phyloP scores from a whole-genome alignment of 2,113 vertebrate species.

The Desmodus rotundus region DNA sequence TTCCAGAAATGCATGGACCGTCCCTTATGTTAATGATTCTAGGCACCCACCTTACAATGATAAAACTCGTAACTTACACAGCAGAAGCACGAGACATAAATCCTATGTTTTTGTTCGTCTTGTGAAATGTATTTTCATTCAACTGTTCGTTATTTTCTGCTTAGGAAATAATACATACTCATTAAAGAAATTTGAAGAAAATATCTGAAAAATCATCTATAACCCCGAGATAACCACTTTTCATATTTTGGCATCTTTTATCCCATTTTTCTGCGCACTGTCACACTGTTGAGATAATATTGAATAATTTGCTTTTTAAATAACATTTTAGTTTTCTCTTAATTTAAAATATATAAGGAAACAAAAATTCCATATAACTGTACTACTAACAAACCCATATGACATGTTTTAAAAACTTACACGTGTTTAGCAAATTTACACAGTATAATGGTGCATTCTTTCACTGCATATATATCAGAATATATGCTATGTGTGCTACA shows the following conservation, averaged over 20 bases:
- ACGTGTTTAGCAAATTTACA: neutral
- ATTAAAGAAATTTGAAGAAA: neutral
- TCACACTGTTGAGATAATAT: neutral
- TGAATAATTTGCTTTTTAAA: neutral
- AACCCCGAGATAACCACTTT: neutral
- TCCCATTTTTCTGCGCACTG: neutral
- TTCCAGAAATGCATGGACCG: neutral
- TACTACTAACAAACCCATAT: neutral
- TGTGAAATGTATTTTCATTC: neutral
- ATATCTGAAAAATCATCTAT: neutral
- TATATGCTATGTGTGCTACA: neutral
- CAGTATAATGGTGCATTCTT: neutral
- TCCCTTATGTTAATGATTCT: neutral
- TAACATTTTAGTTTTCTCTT: neutral
- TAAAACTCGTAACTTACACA: neutral
- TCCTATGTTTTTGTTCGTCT: neutral
- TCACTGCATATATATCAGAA: neutral
- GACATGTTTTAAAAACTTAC: neutral
- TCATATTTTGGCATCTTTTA: neutral
- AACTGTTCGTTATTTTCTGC: constrained; percentile 22
- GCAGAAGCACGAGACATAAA: neutral
- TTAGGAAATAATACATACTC: neutral
- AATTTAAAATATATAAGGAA: neutral
- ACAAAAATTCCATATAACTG: neutral
- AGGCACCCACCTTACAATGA: neutral